Percentiles rank a stretch among this genome's conserved stretches.
Evolutionary conservation across 2,797 vertebrate species (phyloP).

Genomic region (Brachymystax lenok): DNA sequence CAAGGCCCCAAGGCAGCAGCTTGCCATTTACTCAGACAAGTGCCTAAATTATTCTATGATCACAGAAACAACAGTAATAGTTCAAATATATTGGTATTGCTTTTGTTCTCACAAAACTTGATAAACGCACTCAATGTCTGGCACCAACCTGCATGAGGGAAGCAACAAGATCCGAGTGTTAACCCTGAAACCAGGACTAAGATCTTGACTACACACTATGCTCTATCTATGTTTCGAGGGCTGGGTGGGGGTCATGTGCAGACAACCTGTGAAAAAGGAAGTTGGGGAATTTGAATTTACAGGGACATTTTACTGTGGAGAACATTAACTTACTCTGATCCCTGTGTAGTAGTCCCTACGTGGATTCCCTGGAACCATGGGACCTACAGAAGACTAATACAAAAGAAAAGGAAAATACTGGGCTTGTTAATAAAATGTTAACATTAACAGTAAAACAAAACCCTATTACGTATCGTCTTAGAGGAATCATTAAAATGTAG

Average conservation of each 20-base stretch:
- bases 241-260: background rate
- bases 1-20: background rate
- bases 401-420: background rate
- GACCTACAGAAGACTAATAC: slow-evolving; percentile 8
- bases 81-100: background rate
- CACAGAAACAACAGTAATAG: background rate
- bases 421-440: background rate
- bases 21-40: background rate
- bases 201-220: background rate
- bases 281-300: background rate
- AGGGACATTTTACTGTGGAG: background rate
- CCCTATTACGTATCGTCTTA: background rate
- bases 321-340: background rate
- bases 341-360: slow-evolving; percentile 7
- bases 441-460: background rate
- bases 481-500: background rate
- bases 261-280: background rate
- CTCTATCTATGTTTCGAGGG: background rate
- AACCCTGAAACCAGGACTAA: background rate
- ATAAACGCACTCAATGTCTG: background rate
- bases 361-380: slow-evolving; percentile 5
- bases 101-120: background rate
- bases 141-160: background rate
- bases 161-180: background rate
- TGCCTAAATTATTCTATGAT: background rate